Conservation (phyloP, 2,113 vertebrate species). For the Eclectus roratus region DNA sequence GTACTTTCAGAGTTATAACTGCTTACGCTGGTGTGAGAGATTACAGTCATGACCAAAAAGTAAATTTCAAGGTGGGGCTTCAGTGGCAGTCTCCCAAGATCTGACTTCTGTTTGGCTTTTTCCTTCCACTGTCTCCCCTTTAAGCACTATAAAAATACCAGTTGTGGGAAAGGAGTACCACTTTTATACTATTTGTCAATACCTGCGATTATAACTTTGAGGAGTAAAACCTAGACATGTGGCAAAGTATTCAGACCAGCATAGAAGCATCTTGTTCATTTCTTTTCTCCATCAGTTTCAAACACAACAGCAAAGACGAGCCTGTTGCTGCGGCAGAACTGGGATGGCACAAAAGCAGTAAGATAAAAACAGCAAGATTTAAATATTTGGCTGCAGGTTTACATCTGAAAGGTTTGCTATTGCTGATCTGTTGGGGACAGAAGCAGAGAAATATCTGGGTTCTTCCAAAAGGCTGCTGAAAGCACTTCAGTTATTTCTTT, state of each 20-base stretch:
- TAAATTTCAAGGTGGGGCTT: neutral
- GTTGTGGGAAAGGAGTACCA: neutral
- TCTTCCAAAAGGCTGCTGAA: neutral
- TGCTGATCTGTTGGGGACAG: neutral
- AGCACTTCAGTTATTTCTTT: neutral
- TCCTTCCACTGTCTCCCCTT: neutral
- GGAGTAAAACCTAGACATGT: neutral
- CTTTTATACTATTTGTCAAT: neutral
- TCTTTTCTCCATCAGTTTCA: neutral
- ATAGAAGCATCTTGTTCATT: neutral
- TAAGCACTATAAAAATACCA: neutral
- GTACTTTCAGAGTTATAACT: neutral
- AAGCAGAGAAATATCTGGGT: neutral
- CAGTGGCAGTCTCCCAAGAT: neutral
- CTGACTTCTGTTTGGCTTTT: neutral
- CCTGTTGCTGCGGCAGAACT: neutral
- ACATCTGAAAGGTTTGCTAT: neutral
- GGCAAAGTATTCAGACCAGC: neutral
- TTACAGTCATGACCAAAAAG: neutral
- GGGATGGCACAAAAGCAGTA: neutral
- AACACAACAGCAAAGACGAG: rapidly evolving
- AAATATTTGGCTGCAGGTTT: neutral
- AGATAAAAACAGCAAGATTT: neutral
- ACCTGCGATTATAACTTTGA: neutral
- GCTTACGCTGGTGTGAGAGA: neutral